A percentile compares a stretch with the other conserved stretches of the same genome.
phyloP scores from a whole-genome alignment of 2,888 invertebrate genomes.

The Idaea straminata region DNA sequence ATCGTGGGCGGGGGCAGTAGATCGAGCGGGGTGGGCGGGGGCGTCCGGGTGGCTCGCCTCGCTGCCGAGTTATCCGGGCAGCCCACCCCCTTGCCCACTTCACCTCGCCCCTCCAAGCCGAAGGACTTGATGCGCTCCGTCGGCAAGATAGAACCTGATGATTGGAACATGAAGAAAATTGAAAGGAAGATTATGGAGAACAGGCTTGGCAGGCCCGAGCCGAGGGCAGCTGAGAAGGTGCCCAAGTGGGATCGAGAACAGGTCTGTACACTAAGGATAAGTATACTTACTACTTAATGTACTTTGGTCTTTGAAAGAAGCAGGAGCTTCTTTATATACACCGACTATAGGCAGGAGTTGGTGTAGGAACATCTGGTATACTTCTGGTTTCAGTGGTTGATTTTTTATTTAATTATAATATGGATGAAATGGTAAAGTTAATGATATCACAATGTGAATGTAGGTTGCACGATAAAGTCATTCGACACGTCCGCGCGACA shows the following conservation, averaged over 20 bases:
- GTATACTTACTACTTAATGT: no score
- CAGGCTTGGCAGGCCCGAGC: slow-evolving; percentile 82
- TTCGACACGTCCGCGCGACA: slow-evolving; percentile 60
- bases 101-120: slow-evolving; percentile 84
- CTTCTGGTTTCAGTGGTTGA: no score
- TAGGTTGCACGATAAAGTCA: no score
- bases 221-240: slow-evolving; percentile 85
- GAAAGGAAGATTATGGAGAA: slow-evolving; percentile 93
- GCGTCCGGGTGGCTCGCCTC: slow-evolving; percentile 60
- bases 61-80: slow-evolving; percentile 88
- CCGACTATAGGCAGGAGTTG: no score
- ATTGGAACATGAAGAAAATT: slow-evolving; percentile 95
- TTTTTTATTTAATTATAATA: no score
- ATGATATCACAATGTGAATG: no score
- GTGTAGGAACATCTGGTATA: no score
- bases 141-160: slow-evolving; percentile 92
- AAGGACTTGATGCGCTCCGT: slow-evolving; percentile 92
- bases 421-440: no score
- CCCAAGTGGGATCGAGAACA: slow-evolving; percentile 96
- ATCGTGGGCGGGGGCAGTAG: slow-evolving; percentile 58
- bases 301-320: no score
- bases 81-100: slow-evolving; percentile 73
- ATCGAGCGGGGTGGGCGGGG: slow-evolving; percentile 43
- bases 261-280: slow-evolving; percentile 44
- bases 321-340: no score